Conservation (phyloP, 2,797 vertebrate genomes). For the Taeniopygia guttata region DNA sequence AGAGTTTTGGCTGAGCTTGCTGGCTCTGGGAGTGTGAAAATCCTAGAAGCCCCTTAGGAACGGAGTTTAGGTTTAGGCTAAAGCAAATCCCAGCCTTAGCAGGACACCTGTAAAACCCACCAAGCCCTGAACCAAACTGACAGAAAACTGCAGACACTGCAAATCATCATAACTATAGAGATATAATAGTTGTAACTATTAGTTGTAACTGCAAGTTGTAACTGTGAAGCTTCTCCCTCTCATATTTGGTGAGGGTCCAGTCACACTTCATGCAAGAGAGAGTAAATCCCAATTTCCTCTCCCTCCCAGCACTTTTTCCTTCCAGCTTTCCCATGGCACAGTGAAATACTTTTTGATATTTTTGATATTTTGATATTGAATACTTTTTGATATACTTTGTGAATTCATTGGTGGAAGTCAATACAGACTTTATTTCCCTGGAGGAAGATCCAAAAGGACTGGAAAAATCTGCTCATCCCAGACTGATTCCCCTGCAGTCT, state of each 20-base stretch:
- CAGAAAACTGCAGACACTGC: background rate
- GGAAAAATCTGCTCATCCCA: background rate
- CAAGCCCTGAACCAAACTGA: background rate
- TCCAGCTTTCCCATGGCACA: background rate
- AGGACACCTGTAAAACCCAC: background rate
- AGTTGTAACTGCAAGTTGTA: background rate
- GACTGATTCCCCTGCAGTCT: background rate
- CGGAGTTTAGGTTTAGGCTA: background rate
- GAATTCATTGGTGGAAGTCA: background rate
- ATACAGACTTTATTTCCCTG: background rate
- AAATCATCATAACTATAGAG: accelerated
- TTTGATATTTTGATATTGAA: background rate
- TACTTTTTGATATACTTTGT: background rate
- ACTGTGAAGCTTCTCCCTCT: background rate
- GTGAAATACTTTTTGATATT: background rate
- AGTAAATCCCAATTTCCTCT: background rate
- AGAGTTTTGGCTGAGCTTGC: background rate
- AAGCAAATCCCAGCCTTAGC: background rate
- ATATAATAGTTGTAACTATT: accelerated
- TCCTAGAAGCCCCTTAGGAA: background rate
- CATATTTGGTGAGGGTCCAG: background rate
- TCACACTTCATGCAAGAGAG: background rate
- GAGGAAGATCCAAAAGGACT: background rate
- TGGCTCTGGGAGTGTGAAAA: background rate
- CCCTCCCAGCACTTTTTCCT: background rate